Evolutionary conservation across 2,797 vertebrate genomes (phyloP), one percentile per base, ranked within the genome.

Genomic region (Spatula clypeata): DNA sequence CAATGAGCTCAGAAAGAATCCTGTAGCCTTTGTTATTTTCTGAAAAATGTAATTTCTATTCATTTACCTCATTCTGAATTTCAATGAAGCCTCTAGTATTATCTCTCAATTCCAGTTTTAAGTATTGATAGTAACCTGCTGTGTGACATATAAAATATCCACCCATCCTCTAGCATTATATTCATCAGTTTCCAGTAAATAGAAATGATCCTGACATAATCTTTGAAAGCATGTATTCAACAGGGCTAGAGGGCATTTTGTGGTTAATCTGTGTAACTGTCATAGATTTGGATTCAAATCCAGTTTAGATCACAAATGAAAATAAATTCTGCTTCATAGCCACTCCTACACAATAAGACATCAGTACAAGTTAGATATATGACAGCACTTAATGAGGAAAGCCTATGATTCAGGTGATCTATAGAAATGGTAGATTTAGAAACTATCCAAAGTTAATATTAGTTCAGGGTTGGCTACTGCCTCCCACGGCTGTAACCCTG

Each of bases 41-140:
- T 74, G 60, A 58, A 93, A 81, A 86, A 86, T 31, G 38, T 27
- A 79, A 66, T 92, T 94, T 82, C 54, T 85, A 29, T 12, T 92
- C 57, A 85, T 93, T 89, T 89, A 54, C 38, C 40, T 94, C 69
- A 61, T 69, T 92, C 65, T 53, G 89, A 96, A 95, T 95, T 93
- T 91, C 75, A 92, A 7, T 91, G 61, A 92, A 86, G 69, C 75
- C 53, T 61, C 76, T 29, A 60, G 54, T n/a, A 88, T 77, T 80
- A 77, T 75, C 75, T 94, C 79, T 92, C 65, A 77, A 51, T 91
- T 93, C 81, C 79, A 83, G 54, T 90, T 86, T 93, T 83, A 89
- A 88, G 89, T 79, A 88, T 71, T 80, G 84, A 74, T 77, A 85
- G 40, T 34, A 87, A 77, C 79, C 74, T 92, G 61, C 82, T 88